A percentile compares a stretch with the other conserved stretches of the same genome.
phyloP scores from a whole-genome alignment of 1,140 invertebrate genomes.

The Cryptotermes secundus region DNA sequence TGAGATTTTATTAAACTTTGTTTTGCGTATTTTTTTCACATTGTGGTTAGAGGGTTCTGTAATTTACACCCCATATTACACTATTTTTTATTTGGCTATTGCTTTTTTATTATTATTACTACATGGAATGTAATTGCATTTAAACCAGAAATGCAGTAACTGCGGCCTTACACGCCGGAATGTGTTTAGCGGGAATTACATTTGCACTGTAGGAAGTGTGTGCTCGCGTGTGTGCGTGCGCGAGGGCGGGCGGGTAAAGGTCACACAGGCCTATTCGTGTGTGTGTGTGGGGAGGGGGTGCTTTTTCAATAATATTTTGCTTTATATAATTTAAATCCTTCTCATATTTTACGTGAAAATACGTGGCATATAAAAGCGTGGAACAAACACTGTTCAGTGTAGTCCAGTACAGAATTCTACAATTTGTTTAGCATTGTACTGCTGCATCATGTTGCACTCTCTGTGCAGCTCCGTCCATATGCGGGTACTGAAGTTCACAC shows the following conservation, averaged over 20 bases:
- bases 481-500: too few species aligned
- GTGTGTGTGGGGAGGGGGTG: background rate
- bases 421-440: too few species aligned
- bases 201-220: background rate
- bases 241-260: too few species aligned
- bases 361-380: background rate
- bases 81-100: background rate
- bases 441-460: too few species aligned
- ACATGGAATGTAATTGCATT: background rate
- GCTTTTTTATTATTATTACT: background rate
- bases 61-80: background rate
- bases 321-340: background rate
- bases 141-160: background rate
- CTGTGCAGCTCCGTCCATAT: too few species aligned
- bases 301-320: constrained; percentile 1
- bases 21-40: background rate
- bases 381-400: background rate
- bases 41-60: background rate
- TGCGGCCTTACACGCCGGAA: background rate
- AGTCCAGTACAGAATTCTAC: too few species aligned
- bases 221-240: too few species aligned
- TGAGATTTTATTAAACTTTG: background rate
- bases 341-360: background rate
- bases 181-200: background rate
- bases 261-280: too few species aligned